A percentile compares a stretch with the other conserved stretches of the same genome.
Conservation (phyloP, 35 echinoderm and acorn worm genomes). For the Apostichopus japonicus region DNA sequence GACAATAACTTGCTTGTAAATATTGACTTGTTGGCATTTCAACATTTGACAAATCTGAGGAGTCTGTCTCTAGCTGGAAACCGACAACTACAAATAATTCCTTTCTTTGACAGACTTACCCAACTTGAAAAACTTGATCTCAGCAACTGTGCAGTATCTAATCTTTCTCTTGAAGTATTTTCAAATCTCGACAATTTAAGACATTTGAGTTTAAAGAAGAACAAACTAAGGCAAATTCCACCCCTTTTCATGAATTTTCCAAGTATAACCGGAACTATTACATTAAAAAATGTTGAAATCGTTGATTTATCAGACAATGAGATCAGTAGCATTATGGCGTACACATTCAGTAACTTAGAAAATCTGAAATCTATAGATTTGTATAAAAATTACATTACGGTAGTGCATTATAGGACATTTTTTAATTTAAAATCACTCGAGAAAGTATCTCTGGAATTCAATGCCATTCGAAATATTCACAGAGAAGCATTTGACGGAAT, state of each 20-base stretch:
- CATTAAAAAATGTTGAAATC: neutral
- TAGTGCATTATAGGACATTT: neutral
- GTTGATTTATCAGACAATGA: conserved; percentile 23
- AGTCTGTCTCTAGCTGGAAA: neutral
- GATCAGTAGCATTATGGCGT: neutral
- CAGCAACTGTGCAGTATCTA: neutral
- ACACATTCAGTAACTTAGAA: conserved; percentile 19
- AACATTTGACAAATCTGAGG: neutral
- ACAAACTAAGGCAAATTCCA: neutral
- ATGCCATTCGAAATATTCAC: neutral
- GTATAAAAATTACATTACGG: neutral
- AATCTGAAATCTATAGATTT: neutral
- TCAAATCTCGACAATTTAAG: neutral
- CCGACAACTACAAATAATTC: neutral
- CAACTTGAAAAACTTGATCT: conserved; percentile 16
- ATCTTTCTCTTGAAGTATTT: neutral
- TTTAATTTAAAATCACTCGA: neutral
- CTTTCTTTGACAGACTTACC: neutral
- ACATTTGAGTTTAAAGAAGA: neutral
- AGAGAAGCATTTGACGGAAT: neutral
- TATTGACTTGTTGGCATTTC: conserved; percentile 1
- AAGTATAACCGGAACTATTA: neutral
- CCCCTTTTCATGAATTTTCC: neutral
- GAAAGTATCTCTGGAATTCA: neutral
- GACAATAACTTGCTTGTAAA: neutral